Evolutionary conservation across 2,888 invertebrate genomes (phyloP), one percentile per base, ranked within the genome.

Genomic region (Crocallis elinguaria): DNA sequence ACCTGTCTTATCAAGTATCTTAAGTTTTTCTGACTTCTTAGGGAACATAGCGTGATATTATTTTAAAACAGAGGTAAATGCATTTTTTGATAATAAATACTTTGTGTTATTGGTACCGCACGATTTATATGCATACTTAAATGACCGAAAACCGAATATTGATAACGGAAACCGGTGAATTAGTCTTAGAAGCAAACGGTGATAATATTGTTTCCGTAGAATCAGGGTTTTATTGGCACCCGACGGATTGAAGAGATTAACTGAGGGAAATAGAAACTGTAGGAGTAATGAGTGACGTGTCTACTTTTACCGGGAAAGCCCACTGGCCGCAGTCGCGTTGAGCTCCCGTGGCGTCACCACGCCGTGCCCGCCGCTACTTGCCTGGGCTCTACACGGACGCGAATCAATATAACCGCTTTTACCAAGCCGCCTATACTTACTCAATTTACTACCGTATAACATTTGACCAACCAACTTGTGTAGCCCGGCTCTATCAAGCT

Each of bases 321-420:
- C 71, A 62, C 60, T 64, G 62, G 64, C 78, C 77, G 79, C 88
- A 89, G 89, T 88, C 82, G 84, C 80, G 82, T 62, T 67, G 70
- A 75, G 82, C 79, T 72, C 70, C 70, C 84, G 85, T 60, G 79
- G 82, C 76, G 84, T 75, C 77, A 64, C 71, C 73, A 83, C 84
- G 86, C 78, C 78, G 77, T 78, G 77, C 60, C n/a, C 67, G 61
- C 64, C 65, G 68, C 63, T 62, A 66, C 62, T 67, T 62, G 63
- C 67, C 67, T 64, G 63, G n/a, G n/a, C 62, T 64, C 67, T 60
- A 61, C n/a, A 67, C 65, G 62, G 64, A 71, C 75, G 62, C 75
- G 73, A 84, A 85, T 85, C 87, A 76, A 84, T 86, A 84, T 75
- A 65, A 71, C 64, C 69, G 62, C 69, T 62, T 67, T 66, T 60